Base-by-base conservation (phyloP, 2,888 invertebrate species). In the Aricia artaxerxes region DNA sequence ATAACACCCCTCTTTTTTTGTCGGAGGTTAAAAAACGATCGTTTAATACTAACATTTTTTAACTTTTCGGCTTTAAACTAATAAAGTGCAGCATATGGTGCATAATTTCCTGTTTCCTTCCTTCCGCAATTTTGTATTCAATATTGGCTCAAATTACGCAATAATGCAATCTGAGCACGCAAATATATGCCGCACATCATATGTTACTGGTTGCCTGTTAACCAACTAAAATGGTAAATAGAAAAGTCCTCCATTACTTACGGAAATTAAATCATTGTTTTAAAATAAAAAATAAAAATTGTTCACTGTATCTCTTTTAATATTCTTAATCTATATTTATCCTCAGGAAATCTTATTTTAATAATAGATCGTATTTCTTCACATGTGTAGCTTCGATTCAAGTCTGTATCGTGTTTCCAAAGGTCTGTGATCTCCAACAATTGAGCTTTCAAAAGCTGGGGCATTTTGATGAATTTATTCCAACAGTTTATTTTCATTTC, bases 301-400 rank as follows among this genome's bases (percentile, higher is more conserved):
- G 57, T 57, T 91, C 82, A 94, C 82, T 94, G 94, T 88, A 95
- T 94, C 86, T 93, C 93, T 82, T 92, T 92, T 73, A 95, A 87
- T 82, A 93, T 92, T 80, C 87, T 90, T 1, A 94, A 86, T 81
- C 94, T 88, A 80, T 92, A 92, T 81, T 90, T 89, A 82, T 93
- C 89, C 82, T 93, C 92, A 0, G 92, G 92, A 86, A 94, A 95
- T 57, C 93, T 85, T 86, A 94, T 92, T 81, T 93, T 94, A 40
- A 95, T 85, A 16, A 95, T 87, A 78, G 93, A 93, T 1, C 93
- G 82, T 4, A 95, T 88, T 83, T 95, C 94, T 79, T 94, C 94
- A 78, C 93, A 93, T 0, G 88, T 86, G 85, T 89, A 95, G 73
- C 84, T 85, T 61, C 85, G 85, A 0, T 89, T 81, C 6, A 90